These are phyloP conservation scores for Holacanthus passer DNA, from an alignment of 2,113 vertebrate genomes.

Conservation along the genomic window DNA sequence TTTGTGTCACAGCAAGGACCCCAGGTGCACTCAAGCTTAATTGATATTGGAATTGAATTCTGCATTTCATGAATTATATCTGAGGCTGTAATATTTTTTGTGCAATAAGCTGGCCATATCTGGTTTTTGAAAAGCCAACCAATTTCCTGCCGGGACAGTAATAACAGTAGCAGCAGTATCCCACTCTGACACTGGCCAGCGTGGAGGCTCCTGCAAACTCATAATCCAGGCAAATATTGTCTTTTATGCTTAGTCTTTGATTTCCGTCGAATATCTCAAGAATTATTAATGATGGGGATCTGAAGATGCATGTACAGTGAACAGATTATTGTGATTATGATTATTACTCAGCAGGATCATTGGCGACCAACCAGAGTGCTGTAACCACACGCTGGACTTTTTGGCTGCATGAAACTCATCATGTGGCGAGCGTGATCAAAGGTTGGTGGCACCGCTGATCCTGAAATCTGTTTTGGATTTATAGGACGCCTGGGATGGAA, in stretches of 20 bases:
- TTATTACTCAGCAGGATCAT: conserved; percentile 40
- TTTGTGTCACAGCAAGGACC: not conserved
- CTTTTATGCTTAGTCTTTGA: conserved; percentile 27
- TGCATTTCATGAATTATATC: not conserved
- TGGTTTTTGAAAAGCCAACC: conserved; percentile 13
- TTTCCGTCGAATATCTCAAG: conserved; percentile 13
- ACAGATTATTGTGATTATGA: conserved; percentile 48
- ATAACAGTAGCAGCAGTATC: conserved; percentile 24
- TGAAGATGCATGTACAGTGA: conserved; percentile 40
- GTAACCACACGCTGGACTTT: conserved; percentile 53
- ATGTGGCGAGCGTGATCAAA: conserved; percentile 47
- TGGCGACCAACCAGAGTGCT: conserved; percentile 18
- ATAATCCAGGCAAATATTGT: conserved; percentile 38
- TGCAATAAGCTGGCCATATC: not conserved
- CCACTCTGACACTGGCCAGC: not conserved
- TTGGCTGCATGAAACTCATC: conserved; percentile 50
- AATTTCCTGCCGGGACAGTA: not conserved
- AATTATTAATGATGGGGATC: conserved; percentile 32
- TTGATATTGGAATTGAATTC: not conserved
- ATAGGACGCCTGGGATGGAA: not conserved
- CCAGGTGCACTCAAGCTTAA: not conserved
- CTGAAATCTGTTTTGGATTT: conserved; percentile 51
- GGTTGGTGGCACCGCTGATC: conserved; percentile 46
- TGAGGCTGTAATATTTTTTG: conserved; percentile 3
- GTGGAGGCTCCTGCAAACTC: conserved; percentile 15